Evolutionary conservation across 2,797 vertebrate species (phyloP).

Genomic region (Nyctalus aviator): DNA sequence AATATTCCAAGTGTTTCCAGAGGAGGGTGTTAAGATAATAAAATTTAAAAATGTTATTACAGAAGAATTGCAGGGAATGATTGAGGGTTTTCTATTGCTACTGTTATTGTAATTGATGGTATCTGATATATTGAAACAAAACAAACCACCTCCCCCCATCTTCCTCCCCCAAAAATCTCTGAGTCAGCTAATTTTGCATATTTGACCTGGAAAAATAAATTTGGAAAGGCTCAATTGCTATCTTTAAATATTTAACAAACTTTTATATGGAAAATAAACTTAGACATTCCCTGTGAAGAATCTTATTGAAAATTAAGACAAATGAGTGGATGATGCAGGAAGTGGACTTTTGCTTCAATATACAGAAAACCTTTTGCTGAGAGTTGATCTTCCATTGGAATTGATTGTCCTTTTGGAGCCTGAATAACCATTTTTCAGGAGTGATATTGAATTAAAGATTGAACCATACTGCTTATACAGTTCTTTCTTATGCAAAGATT

Average conservation of each 20-base stretch:
- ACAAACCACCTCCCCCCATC: not conserved
- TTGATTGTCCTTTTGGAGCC: not conserved
- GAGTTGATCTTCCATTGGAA: not conserved
- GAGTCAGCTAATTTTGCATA: constrained; percentile 55
- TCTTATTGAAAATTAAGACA: constrained; percentile 57
- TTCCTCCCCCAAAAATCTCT: not conserved
- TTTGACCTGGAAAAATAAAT: constrained; percentile 54
- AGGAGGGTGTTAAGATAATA: not conserved
- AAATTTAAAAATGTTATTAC: not conserved
- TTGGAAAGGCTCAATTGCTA: constrained; percentile 31
- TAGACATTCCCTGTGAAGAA: constrained; percentile 24
- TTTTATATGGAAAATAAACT: constrained; percentile 72
- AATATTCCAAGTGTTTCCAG: not conserved
- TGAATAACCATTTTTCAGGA: not conserved
- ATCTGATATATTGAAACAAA: constrained; percentile 46
- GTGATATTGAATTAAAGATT: not conserved
- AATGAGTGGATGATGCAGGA: not conserved
- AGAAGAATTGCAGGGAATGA: not conserved
- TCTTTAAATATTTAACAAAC: constrained; percentile 71
- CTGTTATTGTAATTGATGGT: not conserved
- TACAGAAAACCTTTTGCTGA: not conserved
- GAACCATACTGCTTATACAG: not conserved
- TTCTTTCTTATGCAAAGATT: not conserved
- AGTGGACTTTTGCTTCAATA: constrained; percentile 22
- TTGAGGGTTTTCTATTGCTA: not conserved